Evolutionary conservation across 2,797 vertebrate genomes (phyloP).

Genomic region (Falco biarmicus): DNA sequence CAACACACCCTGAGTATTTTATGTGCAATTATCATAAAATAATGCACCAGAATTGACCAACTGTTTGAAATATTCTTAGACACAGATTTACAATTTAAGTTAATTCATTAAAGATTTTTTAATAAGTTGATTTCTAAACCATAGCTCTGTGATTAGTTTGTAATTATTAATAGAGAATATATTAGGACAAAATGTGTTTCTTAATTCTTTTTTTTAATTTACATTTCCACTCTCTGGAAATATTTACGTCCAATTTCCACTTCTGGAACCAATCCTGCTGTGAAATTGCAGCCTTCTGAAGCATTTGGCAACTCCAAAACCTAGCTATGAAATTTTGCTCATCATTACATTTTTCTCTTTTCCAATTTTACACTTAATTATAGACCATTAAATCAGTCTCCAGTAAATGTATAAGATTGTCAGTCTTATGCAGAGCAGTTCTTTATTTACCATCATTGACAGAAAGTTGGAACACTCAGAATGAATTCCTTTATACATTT

Average conservation of each 20-base stretch:
- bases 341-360: slow-evolving; percentile 45
- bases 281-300: slow-evolving; percentile 50
- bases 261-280: slow-evolving; percentile 39
- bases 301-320: slow-evolving; percentile 41
- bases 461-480: not conserved
- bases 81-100: slow-evolving; percentile 41
- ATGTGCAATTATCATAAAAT: slow-evolving; percentile 54
- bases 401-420: not conserved
- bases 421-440: not conserved
- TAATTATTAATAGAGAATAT: slow-evolving; percentile 13
- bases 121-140: slow-evolving; percentile 25
- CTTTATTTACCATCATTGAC: slow-evolving; percentile 4
- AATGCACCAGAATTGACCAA: slow-evolving; percentile 59
- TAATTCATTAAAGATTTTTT: slow-evolving; percentile 53
- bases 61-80: slow-evolving; percentile 49
- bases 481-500: not conserved
- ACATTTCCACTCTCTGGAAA: slow-evolving; percentile 12
- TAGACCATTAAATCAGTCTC: slow-evolving; percentile 21
- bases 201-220: slow-evolving; percentile 3
- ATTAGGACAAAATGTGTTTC: slow-evolving; percentile 1
- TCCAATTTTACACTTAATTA: slow-evolving; percentile 59
- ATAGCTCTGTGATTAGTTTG: not conserved
- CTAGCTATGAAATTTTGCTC: slow-evolving; percentile 34
- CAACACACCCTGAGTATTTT: slow-evolving; percentile 47
- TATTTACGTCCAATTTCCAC: slow-evolving; percentile 48